phyloP scores from a whole-genome alignment of 2,888 invertebrate genomes.

The Synergus umbraculus region DNA sequence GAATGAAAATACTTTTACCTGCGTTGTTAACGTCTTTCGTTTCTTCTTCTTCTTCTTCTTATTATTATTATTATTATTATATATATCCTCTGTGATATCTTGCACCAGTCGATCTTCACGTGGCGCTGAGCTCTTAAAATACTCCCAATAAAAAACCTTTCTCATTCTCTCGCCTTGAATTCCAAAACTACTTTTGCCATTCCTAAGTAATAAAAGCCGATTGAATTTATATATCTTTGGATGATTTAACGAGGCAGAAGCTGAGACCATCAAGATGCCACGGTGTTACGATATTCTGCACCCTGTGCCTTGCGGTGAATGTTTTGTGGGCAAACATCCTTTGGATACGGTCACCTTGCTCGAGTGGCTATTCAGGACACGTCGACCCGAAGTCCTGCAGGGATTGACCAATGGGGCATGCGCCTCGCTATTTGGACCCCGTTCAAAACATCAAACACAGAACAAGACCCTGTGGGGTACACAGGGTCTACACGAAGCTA shows the following conservation, averaged over 20 bases:
- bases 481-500: constrained; percentile 44
- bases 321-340: constrained; percentile 69
- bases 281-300: constrained; percentile 10
- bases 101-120: not conserved
- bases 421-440: constrained; percentile 38
- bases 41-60: too few species aligned
- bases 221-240: constrained; percentile 31
- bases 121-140: constrained; percentile 11
- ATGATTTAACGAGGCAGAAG: constrained; percentile 27
- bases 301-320: constrained; percentile 46
- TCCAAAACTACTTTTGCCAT: constrained; percentile 3
- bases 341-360: constrained; percentile 60
- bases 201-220: constrained; percentile 31
- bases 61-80: too few species aligned
- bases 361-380: constrained; percentile 61
- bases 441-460: constrained; percentile 36
- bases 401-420: constrained; percentile 45
- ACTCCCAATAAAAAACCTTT: constrained; percentile 22
- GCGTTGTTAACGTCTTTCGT: too few species aligned
- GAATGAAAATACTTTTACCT: too few species aligned
- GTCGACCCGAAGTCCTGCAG: constrained; percentile 26
- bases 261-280: constrained; percentile 25
- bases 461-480: constrained; percentile 29
- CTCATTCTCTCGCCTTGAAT: not conserved
- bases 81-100: constrained; percentile 7